phyloP scores from a whole-genome alignment of 2,888 invertebrate genomes.

The Venustoraphidia nigricollis region DNA sequence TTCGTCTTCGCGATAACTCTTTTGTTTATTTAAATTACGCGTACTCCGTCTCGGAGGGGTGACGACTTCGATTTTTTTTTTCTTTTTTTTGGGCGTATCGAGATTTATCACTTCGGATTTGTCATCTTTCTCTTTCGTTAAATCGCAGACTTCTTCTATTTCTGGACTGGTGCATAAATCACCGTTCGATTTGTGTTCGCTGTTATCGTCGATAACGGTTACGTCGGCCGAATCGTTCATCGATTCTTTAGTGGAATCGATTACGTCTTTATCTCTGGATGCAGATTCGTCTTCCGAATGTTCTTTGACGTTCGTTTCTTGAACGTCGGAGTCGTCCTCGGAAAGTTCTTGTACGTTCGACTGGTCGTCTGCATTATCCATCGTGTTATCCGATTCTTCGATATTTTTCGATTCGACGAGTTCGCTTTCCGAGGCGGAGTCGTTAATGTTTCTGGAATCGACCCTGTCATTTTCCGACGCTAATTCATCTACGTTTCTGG shows the following conservation, averaged over 20 bases:
- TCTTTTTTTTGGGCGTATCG: slow-evolving; percentile 28
- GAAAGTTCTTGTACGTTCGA: slow-evolving; percentile 14
- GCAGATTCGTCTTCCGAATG: slow-evolving; percentile 27
- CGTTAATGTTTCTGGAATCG: no score
- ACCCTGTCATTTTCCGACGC: no score
- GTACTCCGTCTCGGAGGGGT: slow-evolving; percentile 33
- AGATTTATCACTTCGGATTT: slow-evolving; percentile 20
- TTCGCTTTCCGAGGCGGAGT: no score
- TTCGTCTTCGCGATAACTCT: slow-evolving; percentile 26
- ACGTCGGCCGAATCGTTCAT: slow-evolving; percentile 25
- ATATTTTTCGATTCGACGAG: no score
- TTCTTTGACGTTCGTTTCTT: slow-evolving; percentile 22
- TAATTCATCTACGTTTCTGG: no score
- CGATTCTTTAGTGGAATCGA: slow-evolving; percentile 16
- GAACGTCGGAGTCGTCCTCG: slow-evolving; percentile 10
- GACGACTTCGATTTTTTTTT: slow-evolving; percentile 15
- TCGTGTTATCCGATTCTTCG: neutral
- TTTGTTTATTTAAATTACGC: slow-evolving; percentile 40
- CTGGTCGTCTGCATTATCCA: slow-evolving; percentile 13
- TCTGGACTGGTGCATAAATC: slow-evolving; percentile 24
- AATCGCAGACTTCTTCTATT: slow-evolving; percentile 25
- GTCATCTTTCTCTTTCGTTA: slow-evolving; percentile 26
- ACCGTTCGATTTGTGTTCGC: slow-evolving; percentile 9
- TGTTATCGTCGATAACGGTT: slow-evolving; percentile 21
- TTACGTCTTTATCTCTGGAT: slow-evolving; percentile 19